Evolutionary conservation across 2,113 vertebrate species (phyloP).

Genomic region (Canis aureus): DNA sequence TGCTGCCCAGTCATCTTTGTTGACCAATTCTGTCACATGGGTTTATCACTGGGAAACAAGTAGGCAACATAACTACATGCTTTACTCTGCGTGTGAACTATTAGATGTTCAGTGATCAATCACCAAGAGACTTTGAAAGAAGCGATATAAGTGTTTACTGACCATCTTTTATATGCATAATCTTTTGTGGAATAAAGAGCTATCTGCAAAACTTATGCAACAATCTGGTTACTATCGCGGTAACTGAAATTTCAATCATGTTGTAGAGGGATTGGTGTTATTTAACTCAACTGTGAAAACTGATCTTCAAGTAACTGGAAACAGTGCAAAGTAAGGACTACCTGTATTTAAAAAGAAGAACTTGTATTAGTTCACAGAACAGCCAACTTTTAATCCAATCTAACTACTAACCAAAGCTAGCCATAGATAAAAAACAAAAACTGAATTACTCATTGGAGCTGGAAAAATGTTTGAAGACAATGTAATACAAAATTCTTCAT

Average conservation of each 20-base stretch:
- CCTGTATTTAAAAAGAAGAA: constrained; percentile 45
- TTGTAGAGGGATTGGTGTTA: neutral
- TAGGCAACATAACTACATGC: neutral
- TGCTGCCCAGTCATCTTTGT: neutral
- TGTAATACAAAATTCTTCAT: neutral
- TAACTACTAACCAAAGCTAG: constrained; percentile 5
- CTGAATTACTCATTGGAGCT: neutral
- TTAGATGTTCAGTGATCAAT: neutral
- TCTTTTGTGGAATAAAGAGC: neutral
- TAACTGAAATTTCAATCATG: neutral
- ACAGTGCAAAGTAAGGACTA: neutral
- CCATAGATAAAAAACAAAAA: constrained; percentile 10
- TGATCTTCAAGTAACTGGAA: neutral
- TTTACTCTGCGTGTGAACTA: neutral
- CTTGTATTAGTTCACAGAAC: neutral
- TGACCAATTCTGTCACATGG: neutral
- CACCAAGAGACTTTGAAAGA: neutral
- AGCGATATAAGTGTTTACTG: neutral
- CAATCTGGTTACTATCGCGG: neutral
- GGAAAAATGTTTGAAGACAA: neutral
- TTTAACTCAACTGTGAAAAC: neutral
- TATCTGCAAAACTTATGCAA: constrained; percentile 5
- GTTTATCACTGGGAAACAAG: neutral
- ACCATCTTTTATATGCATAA: constrained; percentile 10
- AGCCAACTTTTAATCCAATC: constrained; percentile 3